A percentile compares a stretch with the other conserved stretches of the same genome.
phyloP scores from a whole-genome alignment of 2,888 invertebrate genomes.

The Ectemnius lituratus region DNA sequence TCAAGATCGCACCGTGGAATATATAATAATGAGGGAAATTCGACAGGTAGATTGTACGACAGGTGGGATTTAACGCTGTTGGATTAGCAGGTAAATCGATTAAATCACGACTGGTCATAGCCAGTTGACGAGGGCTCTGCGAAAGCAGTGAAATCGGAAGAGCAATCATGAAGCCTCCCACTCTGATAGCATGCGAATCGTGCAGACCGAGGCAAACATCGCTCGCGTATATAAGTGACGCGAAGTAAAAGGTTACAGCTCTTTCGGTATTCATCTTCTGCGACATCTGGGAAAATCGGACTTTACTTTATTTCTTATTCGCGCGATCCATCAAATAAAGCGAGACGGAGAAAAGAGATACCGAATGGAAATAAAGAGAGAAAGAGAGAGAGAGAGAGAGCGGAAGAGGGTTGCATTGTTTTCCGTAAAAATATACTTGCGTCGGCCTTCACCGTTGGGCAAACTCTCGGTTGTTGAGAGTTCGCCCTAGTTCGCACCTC shows the following conservation, averaged over 20 bases:
- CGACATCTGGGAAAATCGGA: slow-evolving; percentile 20
- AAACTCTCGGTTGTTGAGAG: too few species aligned
- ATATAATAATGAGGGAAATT: too few species aligned
- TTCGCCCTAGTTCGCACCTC: too few species aligned
- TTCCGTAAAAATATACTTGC: too few species aligned
- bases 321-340: not conserved
- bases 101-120: not conserved
- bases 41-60: too few species aligned
- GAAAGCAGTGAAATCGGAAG: not conserved
- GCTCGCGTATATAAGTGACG: slow-evolving; percentile 33
- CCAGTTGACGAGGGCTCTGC: not conserved
- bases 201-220: slow-evolving; percentile 20
- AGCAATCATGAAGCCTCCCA: not conserved
- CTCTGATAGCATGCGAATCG: too few species aligned
- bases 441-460: too few species aligned
- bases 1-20: too few species aligned
- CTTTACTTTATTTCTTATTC: too few species aligned
- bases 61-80: too few species aligned
- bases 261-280: slow-evolving; percentile 15
- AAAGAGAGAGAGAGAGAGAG: too few species aligned
- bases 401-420: too few species aligned
- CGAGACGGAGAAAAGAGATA: not conserved
- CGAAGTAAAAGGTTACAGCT: slow-evolving; percentile 23
- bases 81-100: not conserved
- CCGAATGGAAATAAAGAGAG: not conserved